A percentile compares a stretch with the other conserved stretches of the same genome.
Evolutionary conservation across 1,140 invertebrate genomes (phyloP).

Genomic region (Atopsyche davidsoni): DNA sequence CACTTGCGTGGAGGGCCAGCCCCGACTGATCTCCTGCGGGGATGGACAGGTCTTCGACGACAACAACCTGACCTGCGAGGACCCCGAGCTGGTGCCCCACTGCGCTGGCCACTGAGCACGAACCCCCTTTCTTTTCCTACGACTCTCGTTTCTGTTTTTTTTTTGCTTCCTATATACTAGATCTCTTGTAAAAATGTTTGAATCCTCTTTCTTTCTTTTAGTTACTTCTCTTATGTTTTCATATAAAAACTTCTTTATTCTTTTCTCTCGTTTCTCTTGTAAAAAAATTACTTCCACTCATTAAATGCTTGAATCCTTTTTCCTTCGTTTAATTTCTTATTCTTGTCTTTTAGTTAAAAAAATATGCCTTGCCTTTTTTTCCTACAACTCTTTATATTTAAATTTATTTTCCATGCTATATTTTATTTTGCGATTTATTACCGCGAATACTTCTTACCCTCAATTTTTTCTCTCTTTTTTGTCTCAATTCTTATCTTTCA

Average conservation of each 20-base stretch:
- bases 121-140: neutral
- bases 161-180: neutral
- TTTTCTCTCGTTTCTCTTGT: neutral
- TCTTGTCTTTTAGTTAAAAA: neutral
- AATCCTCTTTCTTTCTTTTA: neutral
- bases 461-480: neutral
- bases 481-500: neutral
- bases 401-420: neutral
- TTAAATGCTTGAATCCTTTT: neutral
- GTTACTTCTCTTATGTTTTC: neutral
- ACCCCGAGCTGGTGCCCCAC: constrained; percentile 67
- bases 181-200: neutral
- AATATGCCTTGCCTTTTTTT: neutral
- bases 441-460: neutral
- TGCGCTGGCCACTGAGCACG: constrained; percentile 31
- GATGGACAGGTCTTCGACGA: constrained; percentile 82
- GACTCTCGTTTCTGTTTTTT: neutral
- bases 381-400: neutral
- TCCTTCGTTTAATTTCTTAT: neutral
- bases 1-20: constrained; percentile 81
- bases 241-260: neutral
- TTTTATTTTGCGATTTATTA: neutral
- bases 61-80: constrained; percentile 73
- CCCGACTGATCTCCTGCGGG: constrained; percentile 78
- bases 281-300: too few species aligned